A percentile compares a stretch with the other conserved stretches of the same genome.
Conservation (phyloP, 2,888 invertebrate species). For the Sympetrum striolatum region DNA sequence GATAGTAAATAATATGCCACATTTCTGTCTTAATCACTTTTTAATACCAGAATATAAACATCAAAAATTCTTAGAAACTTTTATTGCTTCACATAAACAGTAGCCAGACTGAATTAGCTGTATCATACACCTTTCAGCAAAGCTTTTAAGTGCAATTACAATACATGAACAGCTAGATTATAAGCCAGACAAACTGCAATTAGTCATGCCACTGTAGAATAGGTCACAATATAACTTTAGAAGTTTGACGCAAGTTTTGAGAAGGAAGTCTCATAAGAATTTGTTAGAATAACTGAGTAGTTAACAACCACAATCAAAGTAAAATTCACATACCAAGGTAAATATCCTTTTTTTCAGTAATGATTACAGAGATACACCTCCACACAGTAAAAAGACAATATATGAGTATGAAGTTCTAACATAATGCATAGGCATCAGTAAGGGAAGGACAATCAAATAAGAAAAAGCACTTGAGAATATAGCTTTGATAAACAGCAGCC, state of each 20-base stretch:
- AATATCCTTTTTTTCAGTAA: background rate
- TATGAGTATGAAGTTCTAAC: too few relatives aligned
- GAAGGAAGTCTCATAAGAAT: background rate
- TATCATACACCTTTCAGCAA: constrained; percentile 17
- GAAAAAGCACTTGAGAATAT: background rate
- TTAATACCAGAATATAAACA: background rate
- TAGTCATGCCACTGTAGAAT: background rate
- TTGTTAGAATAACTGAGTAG: background rate
- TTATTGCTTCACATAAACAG: constrained; percentile 35
- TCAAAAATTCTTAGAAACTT: constrained; percentile 14
- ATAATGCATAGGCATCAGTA: background rate
- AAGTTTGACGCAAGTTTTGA: background rate
- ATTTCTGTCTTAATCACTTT: background rate
- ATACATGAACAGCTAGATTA: constrained; percentile 3
- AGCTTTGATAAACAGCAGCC: background rate
- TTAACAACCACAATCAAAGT: background rate
- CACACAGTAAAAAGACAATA: background rate
- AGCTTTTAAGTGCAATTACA: constrained; percentile 18
- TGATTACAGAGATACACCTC: background rate
- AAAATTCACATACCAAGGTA: background rate
- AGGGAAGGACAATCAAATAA: background rate
- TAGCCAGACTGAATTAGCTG: constrained; percentile 15
- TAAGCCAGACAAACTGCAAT: background rate
- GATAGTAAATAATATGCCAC: too few relatives aligned
- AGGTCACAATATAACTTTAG: background rate